Evolutionary conservation across 2,113 vertebrate genomes (phyloP).

Genomic region (Campylomormyrus tamandua): DNA sequence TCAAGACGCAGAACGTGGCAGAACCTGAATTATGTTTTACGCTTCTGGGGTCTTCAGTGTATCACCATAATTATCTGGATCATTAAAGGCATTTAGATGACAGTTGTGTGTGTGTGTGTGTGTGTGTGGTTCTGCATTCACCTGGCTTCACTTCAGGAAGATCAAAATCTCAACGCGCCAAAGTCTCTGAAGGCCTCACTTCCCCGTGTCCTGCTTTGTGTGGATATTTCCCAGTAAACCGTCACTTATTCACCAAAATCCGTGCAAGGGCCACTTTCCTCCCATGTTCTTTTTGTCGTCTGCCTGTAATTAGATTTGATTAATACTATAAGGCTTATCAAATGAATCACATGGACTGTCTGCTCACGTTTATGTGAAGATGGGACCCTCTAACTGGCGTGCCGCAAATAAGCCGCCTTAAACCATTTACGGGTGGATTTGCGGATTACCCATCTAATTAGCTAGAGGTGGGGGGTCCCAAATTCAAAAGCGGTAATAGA

Average conservation of each 20-base stretch:
- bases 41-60: background rate
- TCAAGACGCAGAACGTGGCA: background rate
- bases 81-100: background rate
- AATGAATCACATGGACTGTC: slow-evolving; percentile 13
- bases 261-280: background rate
- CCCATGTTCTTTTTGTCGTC: background rate
- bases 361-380: slow-evolving; percentile 29
- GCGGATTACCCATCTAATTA: slow-evolving; percentile 3
- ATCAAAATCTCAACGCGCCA: background rate
- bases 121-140: background rate
- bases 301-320: slow-evolving; percentile 13
- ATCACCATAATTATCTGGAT: background rate
- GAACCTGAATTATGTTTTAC: background rate
- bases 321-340: slow-evolving; percentile 16
- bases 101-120: background rate
- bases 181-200: background rate
- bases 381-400: slow-evolving; percentile 13
- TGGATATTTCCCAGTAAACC: background rate
- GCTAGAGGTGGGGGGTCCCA: background rate
- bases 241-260: background rate
- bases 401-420: slow-evolving; percentile 17
- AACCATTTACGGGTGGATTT: slow-evolving; percentile 13
- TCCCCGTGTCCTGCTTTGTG: background rate
- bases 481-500: background rate
- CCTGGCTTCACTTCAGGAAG: background rate